These are phyloP conservation scores for Drosophila micromelanica DNA, from an alignment of 1,140 invertebrate genomes.

Conservation along the genomic window DNA sequence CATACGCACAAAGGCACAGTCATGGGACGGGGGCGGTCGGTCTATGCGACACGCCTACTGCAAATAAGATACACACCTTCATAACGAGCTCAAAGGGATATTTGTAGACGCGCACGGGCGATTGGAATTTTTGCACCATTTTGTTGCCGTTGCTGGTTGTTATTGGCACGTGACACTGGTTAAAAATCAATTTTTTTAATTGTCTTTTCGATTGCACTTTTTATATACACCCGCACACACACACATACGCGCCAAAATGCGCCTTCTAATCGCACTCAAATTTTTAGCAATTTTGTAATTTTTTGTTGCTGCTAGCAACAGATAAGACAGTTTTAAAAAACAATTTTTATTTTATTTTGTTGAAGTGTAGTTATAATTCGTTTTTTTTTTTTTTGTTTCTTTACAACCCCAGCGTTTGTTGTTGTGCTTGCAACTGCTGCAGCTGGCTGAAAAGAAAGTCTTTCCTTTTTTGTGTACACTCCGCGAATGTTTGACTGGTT, in stretches of 20 bases:
- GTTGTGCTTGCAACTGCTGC: slow-evolving; percentile 52
- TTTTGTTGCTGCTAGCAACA: slow-evolving; percentile 27
- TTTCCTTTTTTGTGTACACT: slow-evolving; percentile 55
- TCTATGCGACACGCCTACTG: slow-evolving; percentile 35
- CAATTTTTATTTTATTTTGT: slow-evolving; percentile 6
- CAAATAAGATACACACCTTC: slow-evolving; percentile 90
- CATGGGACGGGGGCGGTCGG: slow-evolving; percentile 22
- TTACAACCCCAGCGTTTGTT: slow-evolving; percentile 51
- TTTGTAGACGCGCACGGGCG: slow-evolving; percentile 97
- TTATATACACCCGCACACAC: slow-evolving; percentile 5
- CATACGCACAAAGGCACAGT: slow-evolving; percentile 2
- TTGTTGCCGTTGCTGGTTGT: slow-evolving; percentile 41
- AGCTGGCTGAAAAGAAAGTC: slow-evolving; percentile 55
- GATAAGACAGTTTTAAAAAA: slow-evolving; percentile 20
- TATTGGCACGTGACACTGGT: slow-evolving; percentile 51
- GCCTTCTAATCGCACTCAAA: slow-evolving; percentile 31
- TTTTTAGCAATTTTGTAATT: slow-evolving; percentile 29
- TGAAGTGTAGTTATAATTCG: slow-evolving; percentile 11
- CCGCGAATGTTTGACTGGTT: slow-evolving; percentile 36
- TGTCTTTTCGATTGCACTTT: slow-evolving; percentile 51
- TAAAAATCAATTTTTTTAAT: slow-evolving; percentile 60
- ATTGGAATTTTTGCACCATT: slow-evolving; percentile 99
- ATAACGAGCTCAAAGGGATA: slow-evolving; percentile 98
- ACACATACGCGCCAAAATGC: slow-evolving; percentile 27
- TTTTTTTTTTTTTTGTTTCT: slow-evolving; percentile 9